Evolutionary conservation across 64 coral and sea anemone species (phyloP).

Genomic region (Pocillopora damicornis): DNA sequence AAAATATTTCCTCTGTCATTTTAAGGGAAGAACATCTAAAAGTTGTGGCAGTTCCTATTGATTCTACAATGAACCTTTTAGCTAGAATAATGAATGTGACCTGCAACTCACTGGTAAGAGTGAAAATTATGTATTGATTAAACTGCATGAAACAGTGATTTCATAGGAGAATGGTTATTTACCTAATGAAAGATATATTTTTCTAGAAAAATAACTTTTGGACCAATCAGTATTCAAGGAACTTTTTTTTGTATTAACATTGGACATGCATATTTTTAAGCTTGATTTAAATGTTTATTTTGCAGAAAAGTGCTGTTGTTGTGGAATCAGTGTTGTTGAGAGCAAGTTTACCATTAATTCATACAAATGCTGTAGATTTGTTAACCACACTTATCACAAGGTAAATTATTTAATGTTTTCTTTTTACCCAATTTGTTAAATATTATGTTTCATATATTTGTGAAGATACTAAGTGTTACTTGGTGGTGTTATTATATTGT

Average conservation of each 20-base stretch:
- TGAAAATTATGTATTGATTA: no score
- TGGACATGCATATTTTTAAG: no score
- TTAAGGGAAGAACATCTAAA: slow-evolving; percentile 9
- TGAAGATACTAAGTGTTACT: no score
- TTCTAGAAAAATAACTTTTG: no score
- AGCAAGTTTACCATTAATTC: slow-evolving; percentile 61
- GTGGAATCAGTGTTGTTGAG: slow-evolving; percentile 62
- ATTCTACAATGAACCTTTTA: background rate
- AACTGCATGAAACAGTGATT: no score
- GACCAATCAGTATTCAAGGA: no score
- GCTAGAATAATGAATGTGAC: slow-evolving; percentile 8
- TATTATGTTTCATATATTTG: no score
- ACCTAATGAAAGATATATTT: no score
- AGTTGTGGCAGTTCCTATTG: slow-evolving; percentile 19
- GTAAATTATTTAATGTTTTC: slow-evolving; percentile 1
- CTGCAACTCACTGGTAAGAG: slow-evolving; percentile 14
- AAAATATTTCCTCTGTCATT: background rate
- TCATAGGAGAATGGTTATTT: no score
- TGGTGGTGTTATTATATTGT: no score
- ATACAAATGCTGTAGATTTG: slow-evolving; percentile 47
- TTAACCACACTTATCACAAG: slow-evolving; percentile 40
- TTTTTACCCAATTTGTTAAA: background rate
- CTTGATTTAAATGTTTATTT: background rate
- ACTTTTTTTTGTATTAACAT: no score
- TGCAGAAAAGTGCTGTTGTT: slow-evolving; percentile 51